phyloP scores from a whole-genome alignment of 2,113 vertebrate species.

The Silurus asotus region DNA sequence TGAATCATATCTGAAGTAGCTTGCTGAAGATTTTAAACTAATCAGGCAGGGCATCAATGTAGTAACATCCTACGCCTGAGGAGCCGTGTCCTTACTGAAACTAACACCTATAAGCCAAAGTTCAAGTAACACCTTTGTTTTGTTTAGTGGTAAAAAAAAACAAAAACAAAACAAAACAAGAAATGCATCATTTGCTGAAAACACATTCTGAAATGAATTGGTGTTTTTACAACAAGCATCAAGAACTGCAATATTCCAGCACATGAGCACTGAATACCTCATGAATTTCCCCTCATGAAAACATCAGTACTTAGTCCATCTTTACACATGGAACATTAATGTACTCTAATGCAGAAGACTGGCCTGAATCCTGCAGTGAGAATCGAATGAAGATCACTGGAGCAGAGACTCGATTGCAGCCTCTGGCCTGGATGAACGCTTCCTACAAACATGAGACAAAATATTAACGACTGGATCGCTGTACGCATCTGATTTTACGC shows the following conservation, averaged over 20 bases:
- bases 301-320: background rate
- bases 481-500: background rate
- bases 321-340: slow-evolving; percentile 15
- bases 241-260: background rate
- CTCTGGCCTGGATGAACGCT: slow-evolving; percentile 90
- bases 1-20: slow-evolving; percentile 36
- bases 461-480: background rate
- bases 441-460: slow-evolving; percentile 73
- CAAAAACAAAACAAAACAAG: background rate
- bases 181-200: slow-evolving; percentile 17
- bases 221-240: slow-evolving; percentile 8
- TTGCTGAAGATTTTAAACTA: background rate
- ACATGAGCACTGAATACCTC: slow-evolving; percentile 18
- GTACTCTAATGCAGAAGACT: slow-evolving; percentile 16
- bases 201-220: background rate
- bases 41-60: slow-evolving; percentile 23
- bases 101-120: background rate
- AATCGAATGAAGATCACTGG: slow-evolving; percentile 73
- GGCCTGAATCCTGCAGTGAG: slow-evolving; percentile 26
- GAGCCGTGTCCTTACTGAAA: background rate
- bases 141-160: background rate
- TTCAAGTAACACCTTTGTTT: slow-evolving; percentile 36
- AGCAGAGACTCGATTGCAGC: slow-evolving; percentile 90
- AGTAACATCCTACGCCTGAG: slow-evolving; percentile 25
- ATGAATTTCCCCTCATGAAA: background rate